Conservation (phyloP, 1,140 invertebrate species). For the Stegodyphus mimosarum region DNA sequence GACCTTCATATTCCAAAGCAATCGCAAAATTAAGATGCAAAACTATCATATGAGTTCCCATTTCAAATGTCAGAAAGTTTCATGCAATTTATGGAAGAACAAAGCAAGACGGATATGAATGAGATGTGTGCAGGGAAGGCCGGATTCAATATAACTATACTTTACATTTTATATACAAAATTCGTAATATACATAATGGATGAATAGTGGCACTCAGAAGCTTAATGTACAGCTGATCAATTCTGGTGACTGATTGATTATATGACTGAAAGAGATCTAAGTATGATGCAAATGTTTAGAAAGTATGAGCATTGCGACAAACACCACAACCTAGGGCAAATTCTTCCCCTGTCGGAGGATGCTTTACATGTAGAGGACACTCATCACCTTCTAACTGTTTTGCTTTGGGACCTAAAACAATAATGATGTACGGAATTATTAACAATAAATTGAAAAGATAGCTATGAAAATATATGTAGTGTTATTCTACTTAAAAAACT, state of each 20-base stretch:
- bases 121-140: slow-evolving; percentile 16
- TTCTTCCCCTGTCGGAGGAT: slow-evolving; percentile 97
- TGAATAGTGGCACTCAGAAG: slow-evolving; percentile 50
- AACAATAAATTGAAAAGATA: too few relatives aligned
- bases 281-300: slow-evolving; percentile 71
- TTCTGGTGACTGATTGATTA: not conserved
- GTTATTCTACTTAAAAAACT: too few relatives aligned
- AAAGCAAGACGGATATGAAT: not conserved
- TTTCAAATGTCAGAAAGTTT: too few relatives aligned
- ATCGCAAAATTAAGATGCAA: too few relatives aligned
- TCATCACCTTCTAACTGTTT: slow-evolving; percentile 92
- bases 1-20: too few relatives aligned
- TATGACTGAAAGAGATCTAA: not conserved
- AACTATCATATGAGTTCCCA: too few relatives aligned
- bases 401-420: slow-evolving; percentile 82
- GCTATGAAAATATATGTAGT: too few relatives aligned
- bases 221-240: slow-evolving; percentile 37
- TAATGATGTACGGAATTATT: not conserved
- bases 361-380: slow-evolving; percentile 94
- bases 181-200: slow-evolving; percentile 47
- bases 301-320: slow-evolving; percentile 96
- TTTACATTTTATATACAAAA: slow-evolving; percentile 54
- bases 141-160: not conserved
- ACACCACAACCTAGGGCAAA: slow-evolving; percentile 98
- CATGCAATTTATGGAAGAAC: not conserved